Conservation (phyloP, 2,888 invertebrate species). For the Tineola bisselliella region DNA sequence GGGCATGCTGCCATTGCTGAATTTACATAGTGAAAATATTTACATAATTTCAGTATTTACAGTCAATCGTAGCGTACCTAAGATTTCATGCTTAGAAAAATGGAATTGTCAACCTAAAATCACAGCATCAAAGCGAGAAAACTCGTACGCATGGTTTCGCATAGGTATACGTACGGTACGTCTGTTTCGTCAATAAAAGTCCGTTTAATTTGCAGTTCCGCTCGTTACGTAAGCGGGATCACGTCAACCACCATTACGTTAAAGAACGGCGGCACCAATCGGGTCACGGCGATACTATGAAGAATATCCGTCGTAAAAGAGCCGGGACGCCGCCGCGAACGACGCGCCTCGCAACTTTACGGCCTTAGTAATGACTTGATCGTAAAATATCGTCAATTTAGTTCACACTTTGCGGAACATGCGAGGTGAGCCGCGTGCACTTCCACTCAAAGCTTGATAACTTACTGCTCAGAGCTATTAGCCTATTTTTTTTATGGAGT, state of each 20-base stretch:
- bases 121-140: not conserved
- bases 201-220: conserved; percentile 45
- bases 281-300: conserved; percentile 33
- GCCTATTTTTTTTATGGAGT: conserved; percentile 4
- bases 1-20: no score
- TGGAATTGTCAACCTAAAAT: no score
- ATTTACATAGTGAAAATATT: no score
- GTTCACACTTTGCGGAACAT: conserved; percentile 41
- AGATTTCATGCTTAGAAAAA: no score
- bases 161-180: no score
- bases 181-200: conserved; percentile 36
- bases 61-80: no score
- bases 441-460: conserved; percentile 2
- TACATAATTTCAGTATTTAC: no score
- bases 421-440: not conserved
- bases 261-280: conserved; percentile 15
- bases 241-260: conserved; percentile 24
- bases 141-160: not conserved
- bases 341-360: conserved; percentile 33
- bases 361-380: conserved; percentile 43
- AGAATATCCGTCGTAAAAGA: conserved; percentile 46
- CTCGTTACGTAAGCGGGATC: conserved; percentile 31
- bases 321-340: conserved; percentile 30
- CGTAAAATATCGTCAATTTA: conserved; percentile 64
- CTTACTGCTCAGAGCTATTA: conserved; percentile 4